Evolutionary conservation across 2,888 invertebrate genomes (phyloP).

Genomic region (Xanthia togata): DNA sequence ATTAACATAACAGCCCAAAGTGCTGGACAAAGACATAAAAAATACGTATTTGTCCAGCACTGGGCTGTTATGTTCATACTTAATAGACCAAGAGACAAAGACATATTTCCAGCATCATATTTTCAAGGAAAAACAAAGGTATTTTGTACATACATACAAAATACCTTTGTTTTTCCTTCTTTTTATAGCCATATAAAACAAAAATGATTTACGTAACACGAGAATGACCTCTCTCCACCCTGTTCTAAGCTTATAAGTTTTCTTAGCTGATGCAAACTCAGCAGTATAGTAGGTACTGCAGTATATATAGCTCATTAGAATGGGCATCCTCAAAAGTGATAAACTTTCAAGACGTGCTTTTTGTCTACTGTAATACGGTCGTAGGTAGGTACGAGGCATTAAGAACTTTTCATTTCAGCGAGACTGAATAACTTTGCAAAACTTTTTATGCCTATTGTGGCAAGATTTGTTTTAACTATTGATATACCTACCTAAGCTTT

Average conservation of each 20-base stretch:
- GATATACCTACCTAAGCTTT: neutral
- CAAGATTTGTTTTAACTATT: neutral
- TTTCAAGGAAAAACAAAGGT: no score
- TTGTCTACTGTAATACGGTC: no score
- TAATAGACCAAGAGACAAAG: no score
- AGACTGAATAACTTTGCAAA: neutral
- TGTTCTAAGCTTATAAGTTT: conserved; percentile 12
- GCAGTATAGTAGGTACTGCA: no score
- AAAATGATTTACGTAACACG: neutral
- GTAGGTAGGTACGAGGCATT: neutral
- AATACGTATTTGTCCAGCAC: no score
- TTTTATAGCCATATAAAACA: neutral
- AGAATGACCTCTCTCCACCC: conserved; percentile 2
- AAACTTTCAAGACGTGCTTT: conserved; percentile 23
- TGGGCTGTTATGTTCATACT: no score
- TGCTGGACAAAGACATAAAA: no score
- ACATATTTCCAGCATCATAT: no score
- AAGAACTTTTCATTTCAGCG: neutral
- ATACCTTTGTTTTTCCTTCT: no score
- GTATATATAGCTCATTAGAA: no score
- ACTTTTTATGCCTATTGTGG: neutral
- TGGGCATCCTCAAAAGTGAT: conserved; percentile 25
- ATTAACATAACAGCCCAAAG: no score
- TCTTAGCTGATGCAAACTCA: conserved; percentile 18
- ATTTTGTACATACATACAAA: neutral